A percentile compares a stretch with the other conserved stretches of the same genome.
These are phyloP conservation scores for Crypturellus undulatus DNA, from an alignment of 2,113 vertebrate species.

Conservation along the genomic window DNA sequence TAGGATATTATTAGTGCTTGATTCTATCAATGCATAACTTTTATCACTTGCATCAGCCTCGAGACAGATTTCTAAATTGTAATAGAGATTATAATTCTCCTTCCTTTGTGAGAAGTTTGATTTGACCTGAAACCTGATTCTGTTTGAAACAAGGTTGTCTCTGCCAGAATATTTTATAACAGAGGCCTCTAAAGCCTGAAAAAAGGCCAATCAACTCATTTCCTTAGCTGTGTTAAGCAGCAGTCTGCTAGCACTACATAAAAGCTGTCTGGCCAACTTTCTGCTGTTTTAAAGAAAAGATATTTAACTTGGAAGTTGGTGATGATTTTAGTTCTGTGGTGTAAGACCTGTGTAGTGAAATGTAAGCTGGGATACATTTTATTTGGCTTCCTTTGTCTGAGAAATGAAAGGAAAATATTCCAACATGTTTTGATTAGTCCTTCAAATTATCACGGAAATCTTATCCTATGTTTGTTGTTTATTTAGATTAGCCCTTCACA, in stretches of 20 bases:
- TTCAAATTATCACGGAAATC: not conserved
- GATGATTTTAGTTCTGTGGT: not conserved
- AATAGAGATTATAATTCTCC: too few relatives aligned
- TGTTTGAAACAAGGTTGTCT: not conserved
- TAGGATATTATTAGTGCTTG: not conserved
- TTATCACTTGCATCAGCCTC: too few relatives aligned
- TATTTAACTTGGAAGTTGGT: not conserved
- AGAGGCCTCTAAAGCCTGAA: constrained; percentile 35
- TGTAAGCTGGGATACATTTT: not conserved
- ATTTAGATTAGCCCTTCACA: not conserved
- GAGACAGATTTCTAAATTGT: too few relatives aligned
- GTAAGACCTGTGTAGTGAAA: not conserved
- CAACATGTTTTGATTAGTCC: not conserved
- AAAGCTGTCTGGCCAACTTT: not conserved
- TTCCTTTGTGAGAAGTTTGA: not conserved
- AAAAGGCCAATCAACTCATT: constrained; percentile 18
- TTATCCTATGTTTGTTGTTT: not conserved
- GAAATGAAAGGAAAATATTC: not conserved
- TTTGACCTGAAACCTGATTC: not conserved
- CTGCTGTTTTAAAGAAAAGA: not conserved
- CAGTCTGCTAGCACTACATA: not conserved
- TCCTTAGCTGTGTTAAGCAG: not conserved
- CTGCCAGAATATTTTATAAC: not conserved
- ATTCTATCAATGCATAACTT: not conserved
- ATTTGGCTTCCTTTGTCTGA: not conserved